Conservation (phyloP, 2,797 vertebrate genomes). For the Xenentodon cancila region DNA sequence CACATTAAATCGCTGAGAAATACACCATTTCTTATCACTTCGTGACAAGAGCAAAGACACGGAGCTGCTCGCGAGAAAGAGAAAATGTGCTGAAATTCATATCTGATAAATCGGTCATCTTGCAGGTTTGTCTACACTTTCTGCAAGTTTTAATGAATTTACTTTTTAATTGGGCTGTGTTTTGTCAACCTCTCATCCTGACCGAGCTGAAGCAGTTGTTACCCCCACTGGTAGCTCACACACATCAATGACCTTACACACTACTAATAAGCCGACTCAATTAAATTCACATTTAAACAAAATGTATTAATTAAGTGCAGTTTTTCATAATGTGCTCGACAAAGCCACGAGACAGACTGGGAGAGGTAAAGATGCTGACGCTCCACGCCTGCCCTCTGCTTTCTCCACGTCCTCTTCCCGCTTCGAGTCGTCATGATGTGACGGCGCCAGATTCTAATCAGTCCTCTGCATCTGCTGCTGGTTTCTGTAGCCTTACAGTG, state of each 20-base stretch:
- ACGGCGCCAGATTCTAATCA: conserved; percentile 71
- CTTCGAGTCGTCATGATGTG: conserved; percentile 70
- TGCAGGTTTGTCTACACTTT: conserved; percentile 57
- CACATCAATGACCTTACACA: conserved; percentile 31
- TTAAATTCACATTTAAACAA: conserved; percentile 64
- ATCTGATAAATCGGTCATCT: conserved; percentile 71
- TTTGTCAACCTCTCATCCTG: conserved; percentile 65
- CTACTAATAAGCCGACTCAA: conserved; percentile 60
- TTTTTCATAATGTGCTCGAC: conserved; percentile 70
- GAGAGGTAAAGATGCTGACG: conserved; percentile 49
- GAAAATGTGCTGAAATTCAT: conserved; percentile 49
- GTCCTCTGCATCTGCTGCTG: conserved; percentile 65
- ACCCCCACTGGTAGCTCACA: conserved; percentile 39
- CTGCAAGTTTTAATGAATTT: conserved; percentile 73
- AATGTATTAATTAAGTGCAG: conserved; percentile 74
- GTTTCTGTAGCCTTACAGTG: conserved; percentile 45
- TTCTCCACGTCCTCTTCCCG: conserved; percentile 51
- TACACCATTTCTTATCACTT: conserved; percentile 36
- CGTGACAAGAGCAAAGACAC: conserved; percentile 46
- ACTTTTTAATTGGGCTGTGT: conserved; percentile 72
- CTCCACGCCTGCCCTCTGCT: conserved; percentile 55
- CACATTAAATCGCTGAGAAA: conserved; percentile 48
- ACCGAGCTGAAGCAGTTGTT: conserved; percentile 36
- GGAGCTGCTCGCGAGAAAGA: conserved; percentile 8
- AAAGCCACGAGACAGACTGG: conserved; percentile 63